Base-by-base conservation (phyloP, 1,140 invertebrate species). In the Meteorus sp. region DNA sequence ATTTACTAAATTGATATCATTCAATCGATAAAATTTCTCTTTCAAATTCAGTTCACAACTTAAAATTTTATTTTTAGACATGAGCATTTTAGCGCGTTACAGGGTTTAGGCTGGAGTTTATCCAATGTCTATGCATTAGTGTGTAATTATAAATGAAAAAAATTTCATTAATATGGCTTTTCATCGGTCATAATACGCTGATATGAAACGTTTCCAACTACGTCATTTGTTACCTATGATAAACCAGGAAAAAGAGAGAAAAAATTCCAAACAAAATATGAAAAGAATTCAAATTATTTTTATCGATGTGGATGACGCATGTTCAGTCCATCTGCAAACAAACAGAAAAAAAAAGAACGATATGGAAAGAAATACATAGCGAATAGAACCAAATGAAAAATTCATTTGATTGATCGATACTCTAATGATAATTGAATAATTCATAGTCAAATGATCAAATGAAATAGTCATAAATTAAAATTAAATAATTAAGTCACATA, bases 101-200 rank as follows among this genome's bases (percentile, higher is more conserved):
- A 59, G 57, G 57, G 57, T 59, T 59, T 57, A 45, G 25, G 45
- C 47, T 48, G 25, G 37, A 44, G 31, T 41, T 44, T 56, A 27
- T 45, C 53, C 39, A 31, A 44, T 7, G 19, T 56, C 13, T 56
- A 44, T 25, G 44, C 23, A 27, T 15, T 56, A 27, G n/a, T 3
- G n/a, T 35, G 8, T 19, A 37, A 17, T 7, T 3, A 19, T 1
- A 35, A 4, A 47, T 20, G 19, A 37, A 43, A 29, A 11, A n/a
- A n/a, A n/a, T n/a, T n/a, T n/a, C n/a, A n/a, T n/a, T n/a, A n/a
- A n/a, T n/a, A n/a, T n/a, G n/a, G n/a, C n/a, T n/a, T n/a, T n/a
- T n/a, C n/a, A n/a, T n/a, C n/a, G n/a, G n/a, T n/a, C n/a, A n/a
- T n/a, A n/a, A n/a, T n/a, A n/a, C n/a, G n/a, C n/a, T n/a, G n/a